Evolutionary conservation across 2,797 vertebrate species (phyloP).

Genomic region (Buphagus erythrorhynchus): DNA sequence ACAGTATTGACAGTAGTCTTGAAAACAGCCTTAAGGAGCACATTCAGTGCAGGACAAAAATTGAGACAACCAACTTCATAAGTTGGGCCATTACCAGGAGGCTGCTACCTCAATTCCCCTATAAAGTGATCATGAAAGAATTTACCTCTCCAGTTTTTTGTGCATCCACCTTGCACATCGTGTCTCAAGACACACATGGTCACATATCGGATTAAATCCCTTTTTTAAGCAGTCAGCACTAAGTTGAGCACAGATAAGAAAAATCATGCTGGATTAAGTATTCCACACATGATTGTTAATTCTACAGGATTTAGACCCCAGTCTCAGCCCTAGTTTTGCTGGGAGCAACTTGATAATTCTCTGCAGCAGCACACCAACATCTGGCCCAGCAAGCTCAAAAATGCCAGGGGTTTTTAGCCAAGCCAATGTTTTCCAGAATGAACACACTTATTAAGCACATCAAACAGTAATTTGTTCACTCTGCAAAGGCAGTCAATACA

Average conservation of each 20-base stretch:
- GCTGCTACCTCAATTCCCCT: background rate
- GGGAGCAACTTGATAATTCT: background rate
- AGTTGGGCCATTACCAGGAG: background rate
- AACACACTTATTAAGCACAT: background rate
- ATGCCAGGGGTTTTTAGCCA: background rate
- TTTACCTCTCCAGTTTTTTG: background rate
- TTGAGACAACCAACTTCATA: background rate
- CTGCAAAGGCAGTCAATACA: background rate
- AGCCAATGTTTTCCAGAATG: background rate
- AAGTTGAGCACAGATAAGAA: background rate
- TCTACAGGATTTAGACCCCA: background rate
- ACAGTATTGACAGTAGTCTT: background rate
- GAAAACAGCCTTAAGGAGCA: background rate
- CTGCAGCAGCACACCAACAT: background rate
- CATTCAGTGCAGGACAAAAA: background rate
- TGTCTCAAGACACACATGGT: background rate
- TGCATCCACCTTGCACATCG: background rate
- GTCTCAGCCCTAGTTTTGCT: background rate
- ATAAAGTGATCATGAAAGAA: background rate
- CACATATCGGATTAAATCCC: background rate
- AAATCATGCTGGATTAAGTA: background rate
- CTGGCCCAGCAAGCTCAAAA: background rate
- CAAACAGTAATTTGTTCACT: background rate
- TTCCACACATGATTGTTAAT: background rate
- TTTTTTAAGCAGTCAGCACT: background rate